Conservation (phyloP, 2,888 invertebrate genomes). For the Apodemia duryi region DNA sequence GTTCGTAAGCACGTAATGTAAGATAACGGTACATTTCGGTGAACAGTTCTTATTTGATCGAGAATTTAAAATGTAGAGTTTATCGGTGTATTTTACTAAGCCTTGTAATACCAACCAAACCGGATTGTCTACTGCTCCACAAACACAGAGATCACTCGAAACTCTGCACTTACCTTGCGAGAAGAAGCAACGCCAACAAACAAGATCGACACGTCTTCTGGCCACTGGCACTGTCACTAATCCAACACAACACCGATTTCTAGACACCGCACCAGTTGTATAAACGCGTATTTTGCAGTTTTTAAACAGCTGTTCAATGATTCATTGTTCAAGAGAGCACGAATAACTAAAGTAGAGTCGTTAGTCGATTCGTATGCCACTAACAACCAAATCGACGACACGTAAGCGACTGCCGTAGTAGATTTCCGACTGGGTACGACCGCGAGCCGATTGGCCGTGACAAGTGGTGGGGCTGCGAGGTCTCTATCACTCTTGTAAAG, state of each 20-base stretch:
- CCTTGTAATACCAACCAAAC: conserved; percentile 8
- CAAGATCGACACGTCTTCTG: conserved; percentile 61
- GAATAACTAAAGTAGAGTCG: conserved; percentile 21
- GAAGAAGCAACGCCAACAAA: conserved; percentile 59
- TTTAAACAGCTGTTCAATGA: conserved; percentile 40
- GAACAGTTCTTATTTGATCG: conserved; percentile 4
- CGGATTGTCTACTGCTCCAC: conserved; percentile 17
- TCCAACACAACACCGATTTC: conserved; percentile 51
- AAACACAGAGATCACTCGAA: conserved; percentile 18
- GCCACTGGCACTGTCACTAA: conserved; percentile 63
- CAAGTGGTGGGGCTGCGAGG: conserved; percentile 44
- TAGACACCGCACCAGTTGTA: conserved; percentile 41
- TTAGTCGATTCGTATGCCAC: conserved; percentile 34
- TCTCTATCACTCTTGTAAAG: conserved; percentile 41
- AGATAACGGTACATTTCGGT: conserved; percentile 13
- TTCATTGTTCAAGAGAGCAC: conserved; percentile 50
- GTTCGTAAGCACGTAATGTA: conserved; percentile 10
- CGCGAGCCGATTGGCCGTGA: conserved; percentile 43
- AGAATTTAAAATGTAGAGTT: conserved; percentile 10
- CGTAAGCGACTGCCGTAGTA: conserved; percentile 52
- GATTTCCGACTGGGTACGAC: conserved; percentile 29
- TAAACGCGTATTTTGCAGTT: conserved; percentile 41
- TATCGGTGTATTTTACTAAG: conserved; percentile 34
- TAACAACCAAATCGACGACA: conserved; percentile 38
- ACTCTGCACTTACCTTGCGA: conserved; percentile 62